Conservation (phyloP, 2,797 vertebrate genomes). For the Monodelphis domestica region DNA sequence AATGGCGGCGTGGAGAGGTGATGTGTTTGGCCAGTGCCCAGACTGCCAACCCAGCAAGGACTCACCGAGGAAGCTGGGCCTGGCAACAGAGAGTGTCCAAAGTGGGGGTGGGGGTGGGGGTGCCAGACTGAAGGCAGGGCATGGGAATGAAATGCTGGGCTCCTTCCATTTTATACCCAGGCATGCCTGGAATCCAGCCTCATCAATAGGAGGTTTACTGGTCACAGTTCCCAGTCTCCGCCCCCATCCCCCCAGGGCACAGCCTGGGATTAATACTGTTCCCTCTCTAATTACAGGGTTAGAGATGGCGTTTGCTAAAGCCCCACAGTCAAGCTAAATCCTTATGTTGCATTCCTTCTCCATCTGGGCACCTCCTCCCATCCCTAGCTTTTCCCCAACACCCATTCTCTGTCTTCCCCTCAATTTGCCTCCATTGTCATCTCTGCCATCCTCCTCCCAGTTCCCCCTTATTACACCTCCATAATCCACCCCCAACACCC, state of each 20-base stretch:
- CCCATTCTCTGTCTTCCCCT: neutral
- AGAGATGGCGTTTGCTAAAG: constrained; percentile 86
- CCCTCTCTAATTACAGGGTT: constrained; percentile 91
- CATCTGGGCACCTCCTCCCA: neutral
- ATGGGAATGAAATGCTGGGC: constrained; percentile 74
- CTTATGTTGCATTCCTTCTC: neutral
- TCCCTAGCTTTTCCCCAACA: neutral
- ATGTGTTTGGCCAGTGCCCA: neutral
- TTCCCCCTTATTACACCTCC: neutral
- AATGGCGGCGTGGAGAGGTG: neutral
- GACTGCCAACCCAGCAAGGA: neutral
- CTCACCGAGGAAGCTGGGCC: neutral
- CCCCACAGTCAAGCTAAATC: neutral
- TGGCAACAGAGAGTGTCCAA: neutral
- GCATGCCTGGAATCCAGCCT: constrained; percentile 85
- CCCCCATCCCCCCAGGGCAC: neutral
- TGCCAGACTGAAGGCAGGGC: constrained; percentile 17
- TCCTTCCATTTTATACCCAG: constrained; percentile 79
- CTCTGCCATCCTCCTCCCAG: neutral
- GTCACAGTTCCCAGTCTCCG: constrained; percentile 82
- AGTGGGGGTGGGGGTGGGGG: too few relatives aligned
- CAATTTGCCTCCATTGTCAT: neutral
- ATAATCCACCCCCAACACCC: neutral
- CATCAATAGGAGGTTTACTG: constrained; percentile 45
- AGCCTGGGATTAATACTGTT: constrained; percentile 81